Base-by-base conservation (phyloP, 2,113 vertebrate genomes). In the Alouatta palliata region DNA sequence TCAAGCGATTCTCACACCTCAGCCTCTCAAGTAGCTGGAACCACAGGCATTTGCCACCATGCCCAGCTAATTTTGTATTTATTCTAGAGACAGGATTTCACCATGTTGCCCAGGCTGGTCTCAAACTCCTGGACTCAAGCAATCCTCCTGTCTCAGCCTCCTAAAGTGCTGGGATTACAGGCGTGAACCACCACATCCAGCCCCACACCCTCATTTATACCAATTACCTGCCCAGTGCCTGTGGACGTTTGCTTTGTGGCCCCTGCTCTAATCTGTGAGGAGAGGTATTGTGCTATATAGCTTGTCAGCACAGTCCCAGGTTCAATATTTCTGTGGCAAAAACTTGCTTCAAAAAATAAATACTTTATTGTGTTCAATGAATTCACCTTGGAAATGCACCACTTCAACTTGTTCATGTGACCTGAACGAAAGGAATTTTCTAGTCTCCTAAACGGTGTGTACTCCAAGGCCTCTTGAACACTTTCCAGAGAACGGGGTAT, bases 281-380 rank as follows among this genome's bases (percentile, higher is more conserved):
- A 56, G 32, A 47, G 32, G 0, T 56, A 70, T 8, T 20, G 0
- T 10, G 21, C 47, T 25, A 3, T 25, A 3, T 0, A 10, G 10
- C 80, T 92, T 14, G 30, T 49, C 16, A 0, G 23, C 47, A 40
- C 12, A n/a, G 49, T 47, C 30, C 80, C 6, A 68, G 85, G 40
- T 58, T 90, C 77, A 40, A 0, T 14, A 6, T 52, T 68, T 49
- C 81, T 11, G 70, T 17, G 40, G 35, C 49, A n/a, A 61, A 61
- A 47, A 17, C 40, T 30, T 20, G 52, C 87, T 91, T 43, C 52
- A 35, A 14, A 66, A 71, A 75, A 45, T 23, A 32, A 58, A 54
- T 16, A 0, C 9, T 21, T 35, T 52, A 0, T 6, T 0, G 49
- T 13, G 32, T 35, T 56, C 70, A 23, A 66, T 16, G 87, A 37